Evolutionary conservation across 53 echinoderm and acorn worm species (phyloP), one percentile per base, ranked within the genome.

Genomic region (Astropecten irregularis): DNA sequence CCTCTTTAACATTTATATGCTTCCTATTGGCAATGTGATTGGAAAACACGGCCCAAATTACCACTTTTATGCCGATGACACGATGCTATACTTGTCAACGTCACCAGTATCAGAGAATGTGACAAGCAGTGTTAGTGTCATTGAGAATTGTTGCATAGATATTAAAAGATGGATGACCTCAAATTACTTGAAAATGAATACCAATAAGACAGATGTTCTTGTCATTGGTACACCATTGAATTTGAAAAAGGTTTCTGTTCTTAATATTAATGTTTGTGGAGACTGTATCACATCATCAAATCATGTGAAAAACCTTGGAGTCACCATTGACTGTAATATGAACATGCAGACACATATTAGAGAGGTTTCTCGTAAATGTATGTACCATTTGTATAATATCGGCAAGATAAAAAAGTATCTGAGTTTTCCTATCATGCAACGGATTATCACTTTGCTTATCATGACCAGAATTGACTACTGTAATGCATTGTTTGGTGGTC

Each of bases 21-120:
- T 33, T 11, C 46, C 83, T 21, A 3, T 89, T 5, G 73, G 59
- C 16, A 23, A 76, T 32, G 61, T 84, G 3, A 55, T 66, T 11
- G 31, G 66, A 10, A 38, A 55, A 15, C 84, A 89, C 55, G 56
- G 73, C 18, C 32, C 68, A 9, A 47, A 55, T n/a, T 65, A 36
- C 67, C 89, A 89, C 30, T 49, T 72, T 22, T 89, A 84, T 15
- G 76, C 84, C 8, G 89, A 89, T 73, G 89, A 88, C 31, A 89
- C 89, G 5, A 18, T 67, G 42, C 26, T 40, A 22, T 40, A 39
- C 9, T 16, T 67, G 6, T 67, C 67, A 67, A 40, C 67, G 6
- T 42, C 42, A 8, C 42, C 42, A 42, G 11, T 11, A 42, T 8
- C 42, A 42, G 42, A 42, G 6, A 42, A 42, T 42, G 11, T 42